Percentiles rank a stretch among this genome's conserved stretches.
Evolutionary conservation across 2,113 vertebrate species (phyloP).

Genomic region (Asarcornis scutulata): DNA sequence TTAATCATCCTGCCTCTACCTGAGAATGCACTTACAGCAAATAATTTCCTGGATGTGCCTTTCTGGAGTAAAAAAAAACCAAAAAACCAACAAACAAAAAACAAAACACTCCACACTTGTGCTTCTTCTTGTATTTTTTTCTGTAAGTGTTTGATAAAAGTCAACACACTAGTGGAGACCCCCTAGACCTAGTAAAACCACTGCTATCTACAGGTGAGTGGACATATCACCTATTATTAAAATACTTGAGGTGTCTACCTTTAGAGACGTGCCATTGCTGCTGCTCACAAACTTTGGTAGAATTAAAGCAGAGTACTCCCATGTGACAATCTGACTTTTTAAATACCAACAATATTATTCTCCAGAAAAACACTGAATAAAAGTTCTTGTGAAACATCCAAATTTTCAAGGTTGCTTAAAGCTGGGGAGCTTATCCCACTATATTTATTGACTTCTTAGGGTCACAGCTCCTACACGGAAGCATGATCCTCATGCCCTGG

Average conservation of each 20-base stretch:
- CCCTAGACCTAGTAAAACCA: not conserved
- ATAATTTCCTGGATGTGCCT: not conserved
- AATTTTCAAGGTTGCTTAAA: not conserved
- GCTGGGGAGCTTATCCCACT: not conserved
- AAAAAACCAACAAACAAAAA: not conserved
- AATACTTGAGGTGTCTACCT: not conserved
- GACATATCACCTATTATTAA: not conserved
- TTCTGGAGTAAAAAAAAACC: not conserved
- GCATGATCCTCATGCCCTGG: not conserved
- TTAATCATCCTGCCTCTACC: not conserved
- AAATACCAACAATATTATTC: not conserved
- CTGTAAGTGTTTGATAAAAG: not conserved
- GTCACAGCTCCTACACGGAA: not conserved
- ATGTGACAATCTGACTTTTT: not conserved
- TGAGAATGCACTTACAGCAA: not conserved
- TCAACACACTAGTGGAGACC: not conserved
- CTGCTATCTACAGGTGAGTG: not conserved
- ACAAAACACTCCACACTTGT: not conserved
- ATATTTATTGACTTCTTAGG: not conserved
- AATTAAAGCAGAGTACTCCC: not conserved
- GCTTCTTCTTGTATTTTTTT: not conserved
- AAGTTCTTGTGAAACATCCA: not conserved
- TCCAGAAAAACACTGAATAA: not conserved
- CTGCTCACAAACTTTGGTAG: not conserved
- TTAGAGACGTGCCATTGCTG: not conserved